These are phyloP conservation scores for Protophormia terraenovae DNA, from an alignment of 2,888 invertebrate species.

Conservation along the genomic window DNA sequence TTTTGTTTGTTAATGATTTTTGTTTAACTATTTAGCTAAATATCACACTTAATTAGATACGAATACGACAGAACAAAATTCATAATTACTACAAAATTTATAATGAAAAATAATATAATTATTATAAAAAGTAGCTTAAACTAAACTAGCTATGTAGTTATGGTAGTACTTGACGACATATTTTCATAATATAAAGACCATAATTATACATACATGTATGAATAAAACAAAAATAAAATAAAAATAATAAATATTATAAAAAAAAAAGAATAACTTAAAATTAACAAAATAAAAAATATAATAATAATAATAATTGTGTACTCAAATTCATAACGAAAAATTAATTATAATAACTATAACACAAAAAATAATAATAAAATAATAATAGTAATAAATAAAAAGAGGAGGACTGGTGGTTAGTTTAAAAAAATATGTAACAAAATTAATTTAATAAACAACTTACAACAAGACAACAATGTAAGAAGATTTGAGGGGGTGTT, in stretches of 20 bases:
- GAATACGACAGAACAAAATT: slow-evolving; percentile 38
- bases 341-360: slow-evolving; percentile 32
- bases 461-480: slow-evolving; percentile 61
- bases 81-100: slow-evolving; percentile 38
- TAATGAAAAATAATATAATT: slow-evolving; percentile 45
- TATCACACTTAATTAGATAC: slow-evolving; percentile 58
- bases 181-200: slow-evolving; percentile 15
- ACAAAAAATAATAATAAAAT: slow-evolving; percentile 36
- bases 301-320: slow-evolving; percentile 39
- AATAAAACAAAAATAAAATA: slow-evolving; percentile 23
- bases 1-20: slow-evolving; percentile 41
- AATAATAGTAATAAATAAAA: not conserved
- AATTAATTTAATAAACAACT: slow-evolving; percentile 56
- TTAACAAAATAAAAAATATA: not conserved
- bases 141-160: slow-evolving; percentile 36
- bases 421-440: slow-evolving; percentile 39
- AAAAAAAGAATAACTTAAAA: slow-evolving; percentile 45
- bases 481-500: slow-evolving; percentile 13
- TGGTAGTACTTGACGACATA: slow-evolving; percentile 32
- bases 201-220: slow-evolving; percentile 29
- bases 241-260: too few relatives aligned
- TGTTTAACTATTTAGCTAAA: slow-evolving; percentile 51
- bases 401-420: not conserved
- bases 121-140: slow-evolving; percentile 45
- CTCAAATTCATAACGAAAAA: slow-evolving; percentile 39